Evolutionary conservation across 2,888 invertebrate genomes (phyloP), one percentile per base, ranked within the genome.

Genomic region (Phyllotreta striolata): DNA sequence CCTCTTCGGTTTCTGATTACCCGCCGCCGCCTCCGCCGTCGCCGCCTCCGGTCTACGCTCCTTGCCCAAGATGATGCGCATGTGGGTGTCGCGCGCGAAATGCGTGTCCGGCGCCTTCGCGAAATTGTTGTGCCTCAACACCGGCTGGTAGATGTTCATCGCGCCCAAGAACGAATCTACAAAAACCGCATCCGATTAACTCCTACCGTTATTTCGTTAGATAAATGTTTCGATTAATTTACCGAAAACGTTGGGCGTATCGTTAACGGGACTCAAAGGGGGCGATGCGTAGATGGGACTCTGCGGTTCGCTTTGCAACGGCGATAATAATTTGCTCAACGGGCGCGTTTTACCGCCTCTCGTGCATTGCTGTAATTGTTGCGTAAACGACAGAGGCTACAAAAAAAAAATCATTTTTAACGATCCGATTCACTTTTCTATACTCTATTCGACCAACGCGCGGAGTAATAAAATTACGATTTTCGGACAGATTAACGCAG

Each of bases 21-120:
- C 74, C 8, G 70, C 66, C 65, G 75, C 76, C 44, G 71, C 70
- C 54, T 73, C 74, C 7, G 73, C 74, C 34, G 68, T 67, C 47
- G 68, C 62, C 6, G 70, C 66, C 1, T 75, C 75, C 10, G 61
- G 63, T 63, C 79, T 79, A 63, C 79, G 78, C 46, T 80, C 79
- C 40, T 79, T 78, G 34, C 81, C 81, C 68, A 95, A 82, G 72
- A 95, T 95, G 70, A 95, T 95, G 68, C 93, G 85, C 94, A 95
- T 95, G 76, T 95, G 95, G 0, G 94, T 93, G 78, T 95, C 94
- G n/a, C 94, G 84, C 58, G 91, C 91, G 83, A 93, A 93, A 78
- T 93, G 93, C 39, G 90, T 91, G 80, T 93, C 93, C 0, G 91
- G 86, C 0, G 77, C 86, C 74, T 76, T 80, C 12, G 56, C 78